Conservation (phyloP, 2,113 vertebrate species). For the Himantopus leucocephalus region DNA sequence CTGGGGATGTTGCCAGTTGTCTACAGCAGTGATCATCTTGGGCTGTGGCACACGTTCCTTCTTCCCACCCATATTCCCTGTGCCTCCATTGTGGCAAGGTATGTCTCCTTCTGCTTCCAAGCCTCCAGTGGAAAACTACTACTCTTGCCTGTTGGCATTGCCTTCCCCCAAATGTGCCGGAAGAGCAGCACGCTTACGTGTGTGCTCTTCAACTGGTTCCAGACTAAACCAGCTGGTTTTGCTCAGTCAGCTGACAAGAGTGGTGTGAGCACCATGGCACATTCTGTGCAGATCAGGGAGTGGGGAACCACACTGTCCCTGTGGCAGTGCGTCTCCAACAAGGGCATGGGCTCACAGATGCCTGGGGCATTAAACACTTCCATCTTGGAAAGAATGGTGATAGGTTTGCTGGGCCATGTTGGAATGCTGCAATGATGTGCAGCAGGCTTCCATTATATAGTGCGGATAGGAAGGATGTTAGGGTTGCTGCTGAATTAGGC, state of each 20-base stretch:
- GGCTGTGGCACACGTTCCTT: neutral
- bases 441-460: neutral
- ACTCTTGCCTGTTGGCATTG: neutral
- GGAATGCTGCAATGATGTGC: neutral
- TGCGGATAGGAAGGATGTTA: neutral
- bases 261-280: neutral
- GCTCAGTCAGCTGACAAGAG: neutral
- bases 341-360: neutral
- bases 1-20: neutral
- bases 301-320: neutral
- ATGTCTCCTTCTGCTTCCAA: neutral
- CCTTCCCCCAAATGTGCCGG: neutral
- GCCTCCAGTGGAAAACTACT: neutral
- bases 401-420: neutral
- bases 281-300: neutral
- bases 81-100: neutral
- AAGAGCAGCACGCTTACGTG: neutral
- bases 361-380: neutral
- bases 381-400: neutral
- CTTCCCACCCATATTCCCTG: neutral
- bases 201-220: rapidly evolving
- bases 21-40: neutral
- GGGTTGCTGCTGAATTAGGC: neutral
- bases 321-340: neutral
- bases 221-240: neutral